These are phyloP conservation scores for Montipora efflorescens DNA, from an alignment of 64 coral and sea anemone genomes.

Conservation along the genomic window DNA sequence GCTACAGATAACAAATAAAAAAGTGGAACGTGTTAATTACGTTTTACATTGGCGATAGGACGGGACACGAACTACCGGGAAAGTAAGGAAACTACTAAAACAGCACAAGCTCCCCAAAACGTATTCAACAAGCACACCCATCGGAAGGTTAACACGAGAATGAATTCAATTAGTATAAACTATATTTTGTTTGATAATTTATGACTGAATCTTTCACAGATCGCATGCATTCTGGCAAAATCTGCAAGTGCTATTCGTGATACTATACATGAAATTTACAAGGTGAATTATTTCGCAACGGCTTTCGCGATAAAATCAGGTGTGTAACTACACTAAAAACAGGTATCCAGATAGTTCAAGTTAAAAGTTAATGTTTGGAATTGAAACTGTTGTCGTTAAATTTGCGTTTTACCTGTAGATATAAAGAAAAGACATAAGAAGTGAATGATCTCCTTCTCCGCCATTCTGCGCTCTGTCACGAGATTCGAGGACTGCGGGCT, in stretches of 20 bases:
- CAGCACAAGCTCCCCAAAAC: no score
- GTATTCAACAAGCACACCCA: background rate
- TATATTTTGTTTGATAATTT: background rate
- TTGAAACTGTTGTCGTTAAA: background rate
- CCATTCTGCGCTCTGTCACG: conserved; percentile 44
- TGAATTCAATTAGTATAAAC: background rate
- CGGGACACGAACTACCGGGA: no score
- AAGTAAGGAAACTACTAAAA: no score
- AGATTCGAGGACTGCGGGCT: conserved; percentile 23
- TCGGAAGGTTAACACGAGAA: background rate
- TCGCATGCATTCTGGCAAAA: background rate
- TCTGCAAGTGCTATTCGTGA: background rate
- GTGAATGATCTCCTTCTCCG: background rate
- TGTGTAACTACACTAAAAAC: background rate
- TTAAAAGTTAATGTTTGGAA: background rate
- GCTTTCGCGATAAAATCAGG: background rate
- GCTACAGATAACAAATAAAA: background rate
- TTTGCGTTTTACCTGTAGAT: conserved; percentile 7
- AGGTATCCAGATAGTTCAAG: background rate
- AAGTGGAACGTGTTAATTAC: background rate
- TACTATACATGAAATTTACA: no score
- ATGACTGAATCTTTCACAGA: background rate
- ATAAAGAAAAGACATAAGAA: conserved; percentile 18
- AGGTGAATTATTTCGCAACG: background rate
- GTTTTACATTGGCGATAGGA: background rate